Conservation (phyloP, 2,797 vertebrate genomes). For the Pseudomugil gertrudae region DNA sequence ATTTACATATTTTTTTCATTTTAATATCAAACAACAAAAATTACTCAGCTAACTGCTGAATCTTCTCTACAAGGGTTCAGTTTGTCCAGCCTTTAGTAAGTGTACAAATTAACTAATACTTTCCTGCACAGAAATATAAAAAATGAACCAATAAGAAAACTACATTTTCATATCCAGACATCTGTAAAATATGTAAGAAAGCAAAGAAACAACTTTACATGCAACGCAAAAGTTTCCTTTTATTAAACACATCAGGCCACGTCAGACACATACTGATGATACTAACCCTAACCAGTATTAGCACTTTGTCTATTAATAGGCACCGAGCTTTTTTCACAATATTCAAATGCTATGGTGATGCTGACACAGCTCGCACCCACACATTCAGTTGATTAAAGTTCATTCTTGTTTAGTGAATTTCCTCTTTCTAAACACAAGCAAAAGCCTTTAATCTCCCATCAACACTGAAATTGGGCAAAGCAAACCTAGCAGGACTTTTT, state of each 20-base stretch:
- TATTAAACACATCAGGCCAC: not conserved
- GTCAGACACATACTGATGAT: not conserved
- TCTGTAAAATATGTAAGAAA: not conserved
- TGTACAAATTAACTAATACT: too few relatives aligned
- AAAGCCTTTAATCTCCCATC: not conserved
- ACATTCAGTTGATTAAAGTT: not conserved
- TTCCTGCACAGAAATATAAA: not conserved
- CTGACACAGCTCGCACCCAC: not conserved
- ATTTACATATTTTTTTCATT: too few relatives aligned
- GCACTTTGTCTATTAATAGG: not conserved
- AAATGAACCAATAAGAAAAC: not conserved
- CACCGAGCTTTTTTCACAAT: not conserved
- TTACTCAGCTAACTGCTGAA: not conserved
- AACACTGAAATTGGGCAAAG: not conserved
- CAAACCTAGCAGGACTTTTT: not conserved
- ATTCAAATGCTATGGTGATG: not conserved
- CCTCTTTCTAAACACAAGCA: not conserved
- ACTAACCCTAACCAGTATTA: not conserved
- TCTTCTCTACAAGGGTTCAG: not conserved
- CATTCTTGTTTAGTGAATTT: not conserved
- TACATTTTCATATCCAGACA: not conserved
- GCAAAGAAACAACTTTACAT: not conserved
- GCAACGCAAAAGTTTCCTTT: not conserved
- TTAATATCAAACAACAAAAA: not conserved
- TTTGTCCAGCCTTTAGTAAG: not conserved